Evolutionary conservation across 2,888 invertebrate species (phyloP), one percentile per base, ranked within the genome.

Genomic region (Thymelicus sylvestris): DNA sequence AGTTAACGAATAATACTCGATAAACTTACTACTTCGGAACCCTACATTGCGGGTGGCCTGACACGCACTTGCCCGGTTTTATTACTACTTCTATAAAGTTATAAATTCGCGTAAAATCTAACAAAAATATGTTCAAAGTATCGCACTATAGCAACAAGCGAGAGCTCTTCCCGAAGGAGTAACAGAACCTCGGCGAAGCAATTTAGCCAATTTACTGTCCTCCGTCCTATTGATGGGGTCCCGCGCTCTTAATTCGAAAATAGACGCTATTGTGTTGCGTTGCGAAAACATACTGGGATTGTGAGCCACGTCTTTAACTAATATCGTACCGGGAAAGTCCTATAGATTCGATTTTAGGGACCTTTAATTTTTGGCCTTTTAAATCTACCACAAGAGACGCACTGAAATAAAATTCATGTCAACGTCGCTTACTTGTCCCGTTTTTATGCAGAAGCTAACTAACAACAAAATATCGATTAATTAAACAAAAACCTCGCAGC

Each of bases 131-230:
- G 13, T 41, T 12, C 31, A 6, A 66, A 31, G 57, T 7, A 47
- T 12, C 24, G 50, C 24, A 8, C 75, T 78, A 74, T 63, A 74
- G 78, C 76, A 77, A 79, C 77, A 77, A 78, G 63, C 69, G 76
- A 72, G 74, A 75, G 74, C 83, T 83, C 84, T 90, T 60, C 91
- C 88, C 89, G 82, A 81, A 85, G 89, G 90, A 78, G 81, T 81
- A 81, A 85, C 87, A 85, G 84, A 86, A 84, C 86, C 86, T 85
- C 87, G 83, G 86, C 86, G 83, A 87, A 91, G 89, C 91, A 92
- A 92, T 92, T 92, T 89, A 90, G 89, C 91, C 92, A 93, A 92
- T 93, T 92, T 92, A 91, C 91, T 91, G 87, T 91, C 89, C 88
- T 91, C 89, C 90, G 85, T 82, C 86, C 91, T 86, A 92, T 92